These are phyloP conservation scores for Apostichopus japonicus DNA, from an alignment of 35 echinoderm and acorn worm species.

Conservation along the genomic window DNA sequence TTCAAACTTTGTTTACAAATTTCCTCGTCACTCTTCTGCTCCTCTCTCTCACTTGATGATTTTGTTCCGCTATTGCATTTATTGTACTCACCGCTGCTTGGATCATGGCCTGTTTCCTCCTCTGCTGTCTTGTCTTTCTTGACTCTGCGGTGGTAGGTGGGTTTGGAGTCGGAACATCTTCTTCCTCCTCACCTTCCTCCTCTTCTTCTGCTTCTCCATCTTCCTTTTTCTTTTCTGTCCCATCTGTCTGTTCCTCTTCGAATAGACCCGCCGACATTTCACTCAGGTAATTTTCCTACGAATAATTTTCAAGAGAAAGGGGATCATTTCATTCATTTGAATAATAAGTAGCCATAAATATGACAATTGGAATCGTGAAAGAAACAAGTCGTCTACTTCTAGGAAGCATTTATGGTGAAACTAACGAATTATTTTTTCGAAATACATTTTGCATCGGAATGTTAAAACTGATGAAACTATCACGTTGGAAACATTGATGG, in stretches of 20 bases:
- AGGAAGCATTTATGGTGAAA: too few species aligned
- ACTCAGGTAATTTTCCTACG: slow-evolving; percentile 42
- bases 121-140: slow-evolving; percentile 52
- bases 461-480: too few species aligned
- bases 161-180: slow-evolving; percentile 34
- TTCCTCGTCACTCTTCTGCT: too few species aligned
- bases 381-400: too few species aligned
- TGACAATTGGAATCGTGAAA: too few species aligned
- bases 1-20: too few species aligned
- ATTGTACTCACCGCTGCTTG: slow-evolving; percentile 21
- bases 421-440: too few species aligned
- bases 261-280: slow-evolving; percentile 61
- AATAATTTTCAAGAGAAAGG: not conserved
- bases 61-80: too few species aligned
- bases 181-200: not conserved
- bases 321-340: not conserved
- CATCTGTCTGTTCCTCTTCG: slow-evolving; percentile 16
- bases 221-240: not conserved
- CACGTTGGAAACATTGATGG: not conserved
- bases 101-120: slow-evolving; percentile 27
- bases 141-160: slow-evolving; percentile 21
- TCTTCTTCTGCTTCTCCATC: not conserved
- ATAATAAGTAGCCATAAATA: not conserved
- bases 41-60: too few species aligned
- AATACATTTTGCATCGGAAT: too few species aligned